Conservation (phyloP, 2,113 vertebrate genomes). For the Chelonoidis abingdonii region DNA sequence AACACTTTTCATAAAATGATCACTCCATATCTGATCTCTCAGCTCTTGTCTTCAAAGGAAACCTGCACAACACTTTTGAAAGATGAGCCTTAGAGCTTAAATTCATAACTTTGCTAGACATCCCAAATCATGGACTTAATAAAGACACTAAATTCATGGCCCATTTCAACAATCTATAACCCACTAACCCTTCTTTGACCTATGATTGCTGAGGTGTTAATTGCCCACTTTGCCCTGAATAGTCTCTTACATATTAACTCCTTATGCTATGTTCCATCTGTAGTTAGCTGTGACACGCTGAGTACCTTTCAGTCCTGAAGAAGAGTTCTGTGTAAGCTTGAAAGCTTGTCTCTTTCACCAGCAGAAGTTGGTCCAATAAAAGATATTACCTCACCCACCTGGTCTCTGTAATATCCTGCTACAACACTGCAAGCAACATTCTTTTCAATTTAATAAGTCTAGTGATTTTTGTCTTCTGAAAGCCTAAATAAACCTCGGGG, state of each 20-base stretch:
- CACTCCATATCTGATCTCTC: background rate
- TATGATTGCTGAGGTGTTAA: background rate
- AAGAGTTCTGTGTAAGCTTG: background rate
- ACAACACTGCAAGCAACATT: background rate
- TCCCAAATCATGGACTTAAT: background rate
- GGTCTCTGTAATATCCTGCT: background rate
- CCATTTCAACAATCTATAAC: background rate
- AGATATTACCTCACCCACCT: background rate
- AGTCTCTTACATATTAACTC: background rate
- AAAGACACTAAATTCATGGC: background rate
- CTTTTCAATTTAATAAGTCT: background rate
- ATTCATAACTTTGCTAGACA: background rate
- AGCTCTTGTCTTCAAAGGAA: background rate
- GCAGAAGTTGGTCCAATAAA: background rate
- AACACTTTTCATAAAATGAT: background rate
- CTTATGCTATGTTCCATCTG: background rate
- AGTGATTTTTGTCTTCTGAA: background rate
- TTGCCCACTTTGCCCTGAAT: background rate
- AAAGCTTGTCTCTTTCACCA: background rate
- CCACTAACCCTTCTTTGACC: background rate
- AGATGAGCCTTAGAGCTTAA: background rate
- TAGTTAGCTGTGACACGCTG: background rate
- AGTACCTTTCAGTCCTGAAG: background rate
- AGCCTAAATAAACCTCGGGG: background rate
- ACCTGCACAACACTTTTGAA: background rate